Base-by-base conservation (phyloP, 2,888 invertebrate genomes). In the Lycaena phlaeas region DNA sequence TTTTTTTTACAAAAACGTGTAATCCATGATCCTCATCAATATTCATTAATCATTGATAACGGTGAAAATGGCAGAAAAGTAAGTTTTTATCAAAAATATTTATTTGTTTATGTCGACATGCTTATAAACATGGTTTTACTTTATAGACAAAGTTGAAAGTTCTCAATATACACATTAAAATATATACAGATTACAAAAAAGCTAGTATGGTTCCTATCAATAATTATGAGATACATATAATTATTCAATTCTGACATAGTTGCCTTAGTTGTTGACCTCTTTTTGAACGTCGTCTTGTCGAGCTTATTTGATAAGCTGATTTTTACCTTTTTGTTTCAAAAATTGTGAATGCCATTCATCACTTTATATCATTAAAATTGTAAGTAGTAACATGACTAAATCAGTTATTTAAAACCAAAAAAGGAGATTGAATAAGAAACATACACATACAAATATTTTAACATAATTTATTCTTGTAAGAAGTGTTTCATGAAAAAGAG, bases 1-100 rank as follows among this genome's bases (percentile, higher is more conserved):
- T 61, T 66, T 64, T 63, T 34, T 34, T 12, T 67, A 54, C 59
- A 66, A 54, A 57, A 27, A 15, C 22, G 14, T 7, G 22, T 14
- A 66, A 66, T 71, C 64, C 68, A 81, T 81, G 74, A 64, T 61
- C 67, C 60, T 62, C 54, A 52, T 54, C 61, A 65, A 66, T 58
- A 54, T 60, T 55, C 53, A 52, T 45, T 52, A 59, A 52, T 49
- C 56, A 49, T 59, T 49, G 63, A 59, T 25, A 57, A 56, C 52
- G 52, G 54, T 54, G 64, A 61, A 59, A 55, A 84, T 84, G 82
- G 78, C 81, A 54, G 79, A 79, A 54, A 77, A 76, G 82, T 84
- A 55, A 81, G 82, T 77, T 42, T 12, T 27, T 27, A 15, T 11
- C 5, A 7, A 25, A 48, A 55, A 51, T 25, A 40, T 52, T 53